A percentile compares a stretch with the other conserved stretches of the same genome.
Conservation (phyloP, 2,888 invertebrate species). For the Listrodromus nycthemerus region DNA sequence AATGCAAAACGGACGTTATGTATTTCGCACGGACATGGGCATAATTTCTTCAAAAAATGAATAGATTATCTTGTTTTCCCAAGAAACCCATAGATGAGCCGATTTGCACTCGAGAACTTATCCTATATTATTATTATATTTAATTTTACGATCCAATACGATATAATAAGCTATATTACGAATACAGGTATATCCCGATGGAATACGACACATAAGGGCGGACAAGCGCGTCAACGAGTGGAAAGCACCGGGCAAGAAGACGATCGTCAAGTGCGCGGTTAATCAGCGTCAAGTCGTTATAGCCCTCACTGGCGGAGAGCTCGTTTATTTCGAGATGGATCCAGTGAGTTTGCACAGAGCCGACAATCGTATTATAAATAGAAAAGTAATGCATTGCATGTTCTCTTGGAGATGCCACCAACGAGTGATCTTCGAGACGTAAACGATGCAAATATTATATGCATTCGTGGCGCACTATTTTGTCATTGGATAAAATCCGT, state of each 20-base stretch:
- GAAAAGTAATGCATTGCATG: slow-evolving; percentile 76
- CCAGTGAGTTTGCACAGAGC: slow-evolving; percentile 89
- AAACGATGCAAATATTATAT: slow-evolving; percentile 78
- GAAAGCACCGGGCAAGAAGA: slow-evolving; percentile 99
- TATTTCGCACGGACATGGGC: too few relatives aligned
- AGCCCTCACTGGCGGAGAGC: slow-evolving; percentile 97
- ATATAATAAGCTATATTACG: too few relatives aligned
- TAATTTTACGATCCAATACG: too few relatives aligned
- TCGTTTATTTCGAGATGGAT: slow-evolving; percentile 99
- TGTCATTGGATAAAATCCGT: slow-evolving; percentile 63
- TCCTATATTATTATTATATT: too few relatives aligned
- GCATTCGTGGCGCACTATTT: slow-evolving; percentile 57
- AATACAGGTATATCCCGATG: slow-evolving; percentile 96
- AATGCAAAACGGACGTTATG: too few relatives aligned
- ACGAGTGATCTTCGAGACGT: slow-evolving; percentile 77
- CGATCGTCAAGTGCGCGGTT: slow-evolving; percentile 98
- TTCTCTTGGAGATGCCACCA: slow-evolving; percentile 77
- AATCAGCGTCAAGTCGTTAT: slow-evolving; percentile 99
- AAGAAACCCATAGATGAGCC: too few relatives aligned
- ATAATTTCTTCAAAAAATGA: too few relatives aligned
- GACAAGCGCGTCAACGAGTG: slow-evolving; percentile 99
- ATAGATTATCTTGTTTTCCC: too few relatives aligned
- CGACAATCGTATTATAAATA: too few relatives aligned
- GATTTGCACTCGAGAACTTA: too few relatives aligned
- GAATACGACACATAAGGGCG: slow-evolving; percentile 98